Evolutionary conservation across 2,113 vertebrate genomes (phyloP).

Genomic region (Ammodytes dubius): DNA sequence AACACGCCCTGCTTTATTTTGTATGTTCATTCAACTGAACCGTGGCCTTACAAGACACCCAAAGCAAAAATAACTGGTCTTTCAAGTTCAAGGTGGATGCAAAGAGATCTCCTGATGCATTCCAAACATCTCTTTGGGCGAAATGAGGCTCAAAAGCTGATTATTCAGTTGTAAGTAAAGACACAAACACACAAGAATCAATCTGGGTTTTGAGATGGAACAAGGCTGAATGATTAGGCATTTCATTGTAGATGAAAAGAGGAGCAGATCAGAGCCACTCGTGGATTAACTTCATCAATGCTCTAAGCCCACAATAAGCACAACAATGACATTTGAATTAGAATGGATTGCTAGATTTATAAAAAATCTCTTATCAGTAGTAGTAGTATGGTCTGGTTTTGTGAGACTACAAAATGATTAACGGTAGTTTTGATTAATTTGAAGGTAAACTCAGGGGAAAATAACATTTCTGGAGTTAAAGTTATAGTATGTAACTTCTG

Average conservation of each 20-base stretch:
- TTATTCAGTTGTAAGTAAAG: slow-evolving; percentile 29
- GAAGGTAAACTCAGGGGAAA: not conserved
- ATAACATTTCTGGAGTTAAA: not conserved
- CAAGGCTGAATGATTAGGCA: slow-evolving; percentile 11
- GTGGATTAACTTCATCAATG: slow-evolving; percentile 38
- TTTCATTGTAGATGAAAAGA: slow-evolving; percentile 37
- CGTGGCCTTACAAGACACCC: slow-evolving; percentile 31
- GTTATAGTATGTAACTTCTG: no score
- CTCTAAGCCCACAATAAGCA: slow-evolving; percentile 22
- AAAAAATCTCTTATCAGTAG: slow-evolving; percentile 25
- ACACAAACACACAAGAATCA: slow-evolving; percentile 42
- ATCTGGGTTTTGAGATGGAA: slow-evolving; percentile 37
- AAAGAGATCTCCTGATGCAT: slow-evolving; percentile 1
- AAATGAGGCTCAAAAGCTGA: slow-evolving; percentile 4
- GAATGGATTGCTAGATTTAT: slow-evolving; percentile 23
- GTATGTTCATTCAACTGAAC: slow-evolving; percentile 49
- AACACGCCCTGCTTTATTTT: slow-evolving; percentile 54
- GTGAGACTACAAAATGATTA: not conserved
- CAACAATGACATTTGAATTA: slow-evolving; percentile 30
- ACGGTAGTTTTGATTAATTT: slow-evolving; percentile 7
- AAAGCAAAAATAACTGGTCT: slow-evolving; percentile 31
- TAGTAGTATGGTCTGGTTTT: no score
- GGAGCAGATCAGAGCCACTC: slow-evolving; percentile 19
- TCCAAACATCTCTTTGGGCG: slow-evolving; percentile 14
- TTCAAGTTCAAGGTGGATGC: slow-evolving; percentile 45